phyloP scores from a whole-genome alignment of 1,140 invertebrate species.

The Drosophila pruinosa region DNA sequence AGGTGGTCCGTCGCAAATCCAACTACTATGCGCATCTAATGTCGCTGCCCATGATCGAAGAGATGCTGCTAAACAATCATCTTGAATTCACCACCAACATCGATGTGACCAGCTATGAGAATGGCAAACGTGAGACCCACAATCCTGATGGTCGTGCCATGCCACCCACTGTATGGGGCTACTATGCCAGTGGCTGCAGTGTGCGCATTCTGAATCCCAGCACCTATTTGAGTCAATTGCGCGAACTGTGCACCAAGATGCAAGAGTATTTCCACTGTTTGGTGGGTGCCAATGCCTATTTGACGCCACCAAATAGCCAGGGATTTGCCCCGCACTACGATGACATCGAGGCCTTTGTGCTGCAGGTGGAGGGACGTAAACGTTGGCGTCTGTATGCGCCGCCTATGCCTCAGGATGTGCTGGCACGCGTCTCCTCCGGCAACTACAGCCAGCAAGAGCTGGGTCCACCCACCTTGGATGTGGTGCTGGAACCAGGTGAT shows the following conservation, averaged over 20 bases:
- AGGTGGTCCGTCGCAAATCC: constrained; percentile 87
- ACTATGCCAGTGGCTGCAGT: constrained; percentile 94
- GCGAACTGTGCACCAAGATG: constrained; percentile 88
- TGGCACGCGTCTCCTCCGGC: constrained; percentile 91
- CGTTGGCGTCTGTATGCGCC: constrained; percentile 96
- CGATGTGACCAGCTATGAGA: constrained; percentile 93
- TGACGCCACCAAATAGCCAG: constrained; percentile 97
- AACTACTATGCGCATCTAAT: constrained; percentile 90
- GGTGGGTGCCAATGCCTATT: constrained; percentile 96
- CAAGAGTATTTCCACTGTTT: constrained; percentile 97
- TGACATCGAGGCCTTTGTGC: constrained; percentile 98
- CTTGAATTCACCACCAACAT: constrained; percentile 94
- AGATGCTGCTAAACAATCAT: constrained; percentile 89
- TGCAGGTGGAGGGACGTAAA: constrained; percentile 98
- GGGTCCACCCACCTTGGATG: constrained; percentile 91
- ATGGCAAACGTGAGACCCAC: constrained; percentile 91
- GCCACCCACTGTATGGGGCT: constrained; percentile 94
- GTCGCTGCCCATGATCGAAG: constrained; percentile 90
- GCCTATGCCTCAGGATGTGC: constrained; percentile 84
- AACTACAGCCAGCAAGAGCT: constrained; percentile 92
- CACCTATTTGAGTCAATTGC: constrained; percentile 88
- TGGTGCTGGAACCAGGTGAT: constrained; percentile 91
- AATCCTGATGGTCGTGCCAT: constrained; percentile 90
- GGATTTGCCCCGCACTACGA: constrained; percentile 99
- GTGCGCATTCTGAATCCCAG: constrained; percentile 97